phyloP scores from a whole-genome alignment of 2,797 vertebrate genomes.

The Neosalanx taihuensis region DNA sequence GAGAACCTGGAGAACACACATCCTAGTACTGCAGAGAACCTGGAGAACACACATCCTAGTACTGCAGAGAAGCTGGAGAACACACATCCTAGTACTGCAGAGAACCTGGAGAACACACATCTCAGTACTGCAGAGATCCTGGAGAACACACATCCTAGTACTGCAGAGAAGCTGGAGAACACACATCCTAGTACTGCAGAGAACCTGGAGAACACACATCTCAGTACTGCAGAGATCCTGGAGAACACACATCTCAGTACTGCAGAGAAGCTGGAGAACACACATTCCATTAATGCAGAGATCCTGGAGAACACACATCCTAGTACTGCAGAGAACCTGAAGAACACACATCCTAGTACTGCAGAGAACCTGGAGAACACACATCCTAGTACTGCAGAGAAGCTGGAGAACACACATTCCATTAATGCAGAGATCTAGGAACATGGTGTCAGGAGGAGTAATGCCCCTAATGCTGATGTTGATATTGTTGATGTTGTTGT shows the following conservation, averaged over 20 bases:
- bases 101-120: slow-evolving; percentile 34
- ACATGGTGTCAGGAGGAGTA: background rate
- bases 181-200: slow-evolving; percentile 30
- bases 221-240: slow-evolving; percentile 41
- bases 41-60: background rate
- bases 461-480: background rate
- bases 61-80: slow-evolving; percentile 42
- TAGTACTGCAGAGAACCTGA: slow-evolving; percentile 41
- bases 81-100: slow-evolving; percentile 11
- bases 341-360: background rate
- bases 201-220: slow-evolving; percentile 16
- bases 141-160: background rate
- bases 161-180: slow-evolving; percentile 42
- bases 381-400: slow-evolving; percentile 42
- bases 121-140: slow-evolving; percentile 41
- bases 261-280: slow-evolving; percentile 42
- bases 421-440: background rate
- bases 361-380: slow-evolving; percentile 42
- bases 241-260: background rate
- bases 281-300: slow-evolving; percentile 39
- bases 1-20: slow-evolving; percentile 41
- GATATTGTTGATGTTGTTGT: background rate
- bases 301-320: background rate
- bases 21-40: slow-evolving; percentile 40
- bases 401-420: background rate